phyloP scores from a whole-genome alignment of 2,113 vertebrate species.

The Donacobius atricapilla region DNA sequence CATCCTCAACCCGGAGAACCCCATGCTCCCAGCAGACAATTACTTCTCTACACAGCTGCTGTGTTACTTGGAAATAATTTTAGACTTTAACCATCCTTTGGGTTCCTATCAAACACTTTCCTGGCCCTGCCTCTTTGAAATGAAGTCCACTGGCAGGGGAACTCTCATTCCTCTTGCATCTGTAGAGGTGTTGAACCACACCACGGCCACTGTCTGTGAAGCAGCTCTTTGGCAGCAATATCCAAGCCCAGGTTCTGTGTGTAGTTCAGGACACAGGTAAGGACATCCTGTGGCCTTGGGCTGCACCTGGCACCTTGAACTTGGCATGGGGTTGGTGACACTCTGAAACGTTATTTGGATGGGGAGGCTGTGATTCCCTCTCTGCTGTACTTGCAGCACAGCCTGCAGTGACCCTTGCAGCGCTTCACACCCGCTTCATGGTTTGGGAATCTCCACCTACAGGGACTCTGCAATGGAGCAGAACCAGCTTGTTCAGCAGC shows the following conservation, averaged over 20 bases:
- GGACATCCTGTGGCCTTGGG: neutral
- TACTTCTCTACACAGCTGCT: rapidly evolving
- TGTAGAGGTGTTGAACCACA: neutral
- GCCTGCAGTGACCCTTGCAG: neutral
- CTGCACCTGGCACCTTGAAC: neutral
- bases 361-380: neutral
- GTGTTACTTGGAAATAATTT: neutral
- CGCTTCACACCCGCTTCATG: neutral
- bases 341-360: neutral
- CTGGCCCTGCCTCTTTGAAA: neutral
- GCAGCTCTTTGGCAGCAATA: neutral
- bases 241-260: neutral
- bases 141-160: rapidly evolving
- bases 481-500: neutral
- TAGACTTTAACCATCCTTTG: neutral
- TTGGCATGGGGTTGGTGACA: rapidly evolving
- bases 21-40: neutral
- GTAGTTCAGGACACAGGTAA: neutral
- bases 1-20: neutral
- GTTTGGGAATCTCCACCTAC: rapidly evolving
- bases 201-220: rapidly evolving
- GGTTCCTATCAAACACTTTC: neutral
- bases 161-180: neutral
- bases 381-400: neutral
- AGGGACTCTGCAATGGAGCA: neutral